Evolutionary conservation across 2,797 vertebrate species (phyloP).

Genomic region (Chaetophractus vellerosus): DNA sequence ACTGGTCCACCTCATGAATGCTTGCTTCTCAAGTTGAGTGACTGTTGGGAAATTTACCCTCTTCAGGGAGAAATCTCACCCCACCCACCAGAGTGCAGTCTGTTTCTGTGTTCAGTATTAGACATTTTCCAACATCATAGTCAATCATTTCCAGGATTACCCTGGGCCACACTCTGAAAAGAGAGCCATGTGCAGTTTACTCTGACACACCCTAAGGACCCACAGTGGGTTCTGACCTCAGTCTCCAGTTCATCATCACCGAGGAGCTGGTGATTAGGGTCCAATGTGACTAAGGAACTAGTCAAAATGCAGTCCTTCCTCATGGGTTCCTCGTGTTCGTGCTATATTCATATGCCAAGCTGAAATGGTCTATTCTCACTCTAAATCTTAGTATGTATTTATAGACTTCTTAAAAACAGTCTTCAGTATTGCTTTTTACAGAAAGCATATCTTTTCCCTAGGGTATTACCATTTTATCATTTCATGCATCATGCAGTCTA

Average conservation of each 20-base stretch:
- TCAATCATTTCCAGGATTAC: neutral
- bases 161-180: constrained; percentile 34
- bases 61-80: neutral
- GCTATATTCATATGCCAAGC: neutral
- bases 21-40: constrained; percentile 6
- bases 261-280: neutral
- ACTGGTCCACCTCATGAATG: neutral
- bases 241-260: neutral
- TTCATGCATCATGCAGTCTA: constrained; percentile 53
- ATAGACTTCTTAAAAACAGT: constrained; percentile 31
- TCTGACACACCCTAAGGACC: neutral
- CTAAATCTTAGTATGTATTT: constrained; percentile 39
- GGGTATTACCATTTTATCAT: constrained; percentile 57
- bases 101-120: neutral
- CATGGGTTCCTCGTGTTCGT: neutral
- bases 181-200: neutral
- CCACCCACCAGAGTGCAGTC: neutral
- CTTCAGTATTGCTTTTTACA: constrained; percentile 43
- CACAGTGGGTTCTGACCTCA: neutral
- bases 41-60: neutral
- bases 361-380: neutral
- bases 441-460: constrained; percentile 57
- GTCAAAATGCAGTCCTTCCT: neutral
- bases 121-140: neutral
- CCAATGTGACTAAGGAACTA: neutral